Base-by-base conservation (phyloP, 1,140 invertebrate species). In the Eufriesea mexicana region DNA sequence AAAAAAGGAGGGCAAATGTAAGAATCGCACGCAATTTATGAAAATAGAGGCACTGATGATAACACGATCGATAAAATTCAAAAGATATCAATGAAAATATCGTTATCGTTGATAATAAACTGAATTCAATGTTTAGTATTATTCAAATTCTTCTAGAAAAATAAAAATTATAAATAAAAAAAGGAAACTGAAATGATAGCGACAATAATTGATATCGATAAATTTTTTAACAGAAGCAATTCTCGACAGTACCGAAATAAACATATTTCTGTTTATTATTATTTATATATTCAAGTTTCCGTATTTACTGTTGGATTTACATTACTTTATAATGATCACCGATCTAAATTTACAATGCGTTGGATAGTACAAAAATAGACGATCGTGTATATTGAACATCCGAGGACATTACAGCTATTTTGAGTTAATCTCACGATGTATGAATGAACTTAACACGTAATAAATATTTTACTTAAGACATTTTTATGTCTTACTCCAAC, bases 301-400 rank as follows among this genome's bases (percentile, higher is more conserved):
- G 16, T 23, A 5, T 54, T 54, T 64, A 62, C 16, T 16, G 9
- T 78, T 6, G n/a, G n/a, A 55, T 54, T 28, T 6, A 25, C 35
- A 20, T 23, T 73, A 25, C 14, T 79, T 49, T 61, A n/a, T 61
- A 71, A 51, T 35, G 14, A 49, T 51, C 12, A 9, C 54, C 12
- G 59, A 73, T 75, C 51, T 81, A 81, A 74, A 81, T 81, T 75
- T 75, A 74, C 42, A 25, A 9, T 16, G 47, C n/a, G 28, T 72
- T 62, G n/a, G 10, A 42, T 42, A 25, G 4, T 62, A 23, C 57
- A 18, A 61, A 64, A 74, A 80, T 74, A 74, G 47, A 64, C 18
- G 64, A 23, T 80, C 16, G 9, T 35, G 35, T 51, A 55, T 28
- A 49, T 80, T 14, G 2, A 7, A 67, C 59, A 28, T 28, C 64